Evolutionary conservation across 2,113 vertebrate species (phyloP).

Genomic region (Microcebus griseorufus): DNA sequence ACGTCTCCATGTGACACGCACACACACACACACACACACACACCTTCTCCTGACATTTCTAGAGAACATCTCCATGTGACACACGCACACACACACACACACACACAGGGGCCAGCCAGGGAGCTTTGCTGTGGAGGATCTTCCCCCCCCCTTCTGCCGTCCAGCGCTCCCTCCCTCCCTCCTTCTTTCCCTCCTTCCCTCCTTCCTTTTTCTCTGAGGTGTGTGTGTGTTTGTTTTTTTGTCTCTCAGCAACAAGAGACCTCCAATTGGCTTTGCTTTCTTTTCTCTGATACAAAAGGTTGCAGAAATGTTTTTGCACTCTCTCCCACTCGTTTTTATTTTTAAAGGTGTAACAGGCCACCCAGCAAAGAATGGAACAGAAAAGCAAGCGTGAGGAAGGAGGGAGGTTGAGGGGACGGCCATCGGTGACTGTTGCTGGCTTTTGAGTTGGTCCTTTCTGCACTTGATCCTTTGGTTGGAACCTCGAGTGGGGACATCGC

Average conservation of each 20-base stretch:
- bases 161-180: background rate
- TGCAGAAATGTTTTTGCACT: background rate
- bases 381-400: background rate
- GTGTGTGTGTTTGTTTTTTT: background rate
- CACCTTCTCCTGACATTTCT: no score
- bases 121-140: background rate
- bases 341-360: background rate
- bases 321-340: background rate
- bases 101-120: background rate
- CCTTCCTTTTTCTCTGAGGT: background rate
- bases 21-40: no score
- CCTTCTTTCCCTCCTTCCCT: fast-evolving
- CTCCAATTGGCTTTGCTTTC: background rate
- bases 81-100: no score
- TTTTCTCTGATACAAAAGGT: background rate
- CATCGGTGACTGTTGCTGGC: background rate
- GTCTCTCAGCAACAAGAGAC: background rate
- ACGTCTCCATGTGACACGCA: no score
- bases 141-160: fast-evolving
- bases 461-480: fast-evolving
- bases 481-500: no score
- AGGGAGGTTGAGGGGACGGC: fast-evolving
- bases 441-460: background rate
- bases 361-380: background rate
- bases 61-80: no score